phyloP scores from a whole-genome alignment of 2,797 vertebrate species.

The Octomys mimax region DNA sequence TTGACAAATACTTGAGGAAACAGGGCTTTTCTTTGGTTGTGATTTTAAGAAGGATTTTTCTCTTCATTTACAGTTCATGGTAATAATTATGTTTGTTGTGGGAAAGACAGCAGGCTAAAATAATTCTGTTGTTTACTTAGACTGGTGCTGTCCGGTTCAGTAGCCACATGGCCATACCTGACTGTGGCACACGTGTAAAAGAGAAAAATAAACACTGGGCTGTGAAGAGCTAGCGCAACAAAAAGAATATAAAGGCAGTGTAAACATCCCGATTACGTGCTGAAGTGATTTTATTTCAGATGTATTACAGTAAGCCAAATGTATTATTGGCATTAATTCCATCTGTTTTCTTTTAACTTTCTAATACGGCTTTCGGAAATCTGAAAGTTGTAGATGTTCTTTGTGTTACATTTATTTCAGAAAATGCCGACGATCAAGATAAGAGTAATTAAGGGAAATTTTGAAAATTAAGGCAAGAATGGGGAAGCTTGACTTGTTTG shows the following conservation, averaged over 20 bases:
- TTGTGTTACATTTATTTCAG: slow-evolving; percentile 29
- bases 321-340: neutral
- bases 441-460: slow-evolving; percentile 23
- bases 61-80: neutral
- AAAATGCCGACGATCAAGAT: neutral
- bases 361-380: slow-evolving; percentile 11
- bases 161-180: neutral
- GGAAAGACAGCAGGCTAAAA: neutral
- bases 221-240: neutral
- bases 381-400: neutral
- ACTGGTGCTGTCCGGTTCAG: neutral
- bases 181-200: neutral
- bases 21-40: neutral
- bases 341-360: slow-evolving; percentile 19
- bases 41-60: neutral
- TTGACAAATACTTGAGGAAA: neutral
- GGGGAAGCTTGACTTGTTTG: slow-evolving; percentile 18
- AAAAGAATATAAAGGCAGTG: neutral
- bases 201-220: neutral
- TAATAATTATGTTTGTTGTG: neutral
- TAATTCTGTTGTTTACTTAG: slow-evolving; percentile 14
- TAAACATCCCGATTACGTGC: neutral
- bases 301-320: slow-evolving; percentile 38
- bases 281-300: slow-evolving; percentile 6
- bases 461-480: neutral